Evolutionary conservation across 2,888 invertebrate genomes (phyloP), one percentile per base, ranked within the genome.

Genomic region (Pammene fasciana): DNA sequence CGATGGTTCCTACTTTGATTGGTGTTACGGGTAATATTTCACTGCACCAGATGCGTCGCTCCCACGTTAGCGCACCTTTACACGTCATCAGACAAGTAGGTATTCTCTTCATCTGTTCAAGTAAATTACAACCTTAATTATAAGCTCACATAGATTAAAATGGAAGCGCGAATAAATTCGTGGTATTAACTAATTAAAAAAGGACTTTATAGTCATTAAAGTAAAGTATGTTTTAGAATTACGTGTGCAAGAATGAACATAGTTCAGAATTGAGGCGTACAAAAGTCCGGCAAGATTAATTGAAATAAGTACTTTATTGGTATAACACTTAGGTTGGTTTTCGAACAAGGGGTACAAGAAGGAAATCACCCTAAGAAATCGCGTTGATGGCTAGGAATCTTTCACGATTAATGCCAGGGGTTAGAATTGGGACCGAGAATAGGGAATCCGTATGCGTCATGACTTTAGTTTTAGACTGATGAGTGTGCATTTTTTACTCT

Each of bases 71-170:
- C 68, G 48, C 56, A 68, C 62, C 68, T 68, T 68, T 41, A 34
- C 68, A 68, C 68, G 68, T 62, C 62, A 62, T 62, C 68, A 41
- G 62, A 62, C 34, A 56, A 34, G 43, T n/a, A n/a, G n/a, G n/a
- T 52, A 36, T 48, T 13, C 34, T 14, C 41, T 45, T 52, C 26
- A 45, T 7, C 9, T 9, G 13, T 50, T 11, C 68, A 36, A 41
- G 9, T 16, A 16, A 68, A 68, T 62, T 41, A 5, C 34, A 14
- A 50, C 34, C 56, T 6, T 50, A 56, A 0, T 0, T 0, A 0
- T 43, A 13, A 9, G 11, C 7, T 43, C 3, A 16, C 10, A 48
- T 7, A 48, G 48, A 4, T 48, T 10, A 48, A 16, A 48, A 5
- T 48, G 4, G 9, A 10, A 0, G 16, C 48, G 10, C 16, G 45